phyloP scores from a whole-genome alignment of 23 tunicate genomes.

The Trididemnum nubilum region DNA sequence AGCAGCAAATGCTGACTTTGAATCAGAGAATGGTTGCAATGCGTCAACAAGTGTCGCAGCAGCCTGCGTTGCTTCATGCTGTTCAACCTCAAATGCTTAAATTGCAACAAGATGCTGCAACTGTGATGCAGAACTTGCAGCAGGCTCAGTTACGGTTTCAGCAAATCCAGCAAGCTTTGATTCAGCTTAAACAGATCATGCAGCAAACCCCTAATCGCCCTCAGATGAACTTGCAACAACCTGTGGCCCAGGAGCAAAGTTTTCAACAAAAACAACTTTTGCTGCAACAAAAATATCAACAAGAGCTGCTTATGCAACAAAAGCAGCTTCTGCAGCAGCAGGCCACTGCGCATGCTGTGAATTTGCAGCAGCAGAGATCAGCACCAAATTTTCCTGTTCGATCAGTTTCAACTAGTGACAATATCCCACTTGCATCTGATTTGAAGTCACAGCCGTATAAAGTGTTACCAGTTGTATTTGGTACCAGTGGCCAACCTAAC shows the following conservation, averaged over 20 bases:
- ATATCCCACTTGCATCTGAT: background rate
- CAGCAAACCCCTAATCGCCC: conserved; percentile 40
- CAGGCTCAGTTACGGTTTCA: conserved; percentile 44
- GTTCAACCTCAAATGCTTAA: conserved; percentile 67
- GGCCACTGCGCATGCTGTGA: background rate
- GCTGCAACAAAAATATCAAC: conserved; percentile 34
- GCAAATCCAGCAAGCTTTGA: conserved; percentile 44
- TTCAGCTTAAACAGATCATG: conserved; percentile 46
- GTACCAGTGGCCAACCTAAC: conserved; percentile 17
- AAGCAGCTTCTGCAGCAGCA: conserved; percentile 35
- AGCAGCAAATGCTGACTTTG: conserved; percentile 45
- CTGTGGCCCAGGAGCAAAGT: background rate
- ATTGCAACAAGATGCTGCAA: conserved; percentile 66
- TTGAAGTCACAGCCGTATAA: background rate
- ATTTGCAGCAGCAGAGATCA: conserved; percentile 21
- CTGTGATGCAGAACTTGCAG: conserved; percentile 30
- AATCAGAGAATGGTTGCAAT: conserved; percentile 45
- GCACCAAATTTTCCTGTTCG: background rate
- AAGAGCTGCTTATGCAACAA: conserved; percentile 28
- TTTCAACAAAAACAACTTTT: conserved; percentile 25
- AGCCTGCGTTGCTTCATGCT: conserved; percentile 67
- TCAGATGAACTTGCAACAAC: background rate
- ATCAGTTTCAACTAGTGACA: conserved; percentile 16
- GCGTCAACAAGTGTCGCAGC: conserved; percentile 74
- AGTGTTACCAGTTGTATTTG: conserved; percentile 30